Evolutionary conservation across 2,113 vertebrate genomes (phyloP).

Genomic region (Bufo bufo): DNA sequence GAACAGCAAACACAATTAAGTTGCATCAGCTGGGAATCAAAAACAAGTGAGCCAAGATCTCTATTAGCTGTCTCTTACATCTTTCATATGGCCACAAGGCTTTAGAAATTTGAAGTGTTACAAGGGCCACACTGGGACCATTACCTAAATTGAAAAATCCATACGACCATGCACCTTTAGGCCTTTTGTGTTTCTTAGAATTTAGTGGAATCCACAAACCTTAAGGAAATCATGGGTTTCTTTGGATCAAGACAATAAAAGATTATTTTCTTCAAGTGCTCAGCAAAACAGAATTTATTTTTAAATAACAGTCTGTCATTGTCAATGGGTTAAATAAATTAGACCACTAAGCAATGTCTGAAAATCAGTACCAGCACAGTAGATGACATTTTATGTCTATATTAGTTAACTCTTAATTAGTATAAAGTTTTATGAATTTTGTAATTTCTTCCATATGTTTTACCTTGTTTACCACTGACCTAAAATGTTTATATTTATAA

Average conservation of each 20-base stretch:
- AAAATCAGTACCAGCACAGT: too few species aligned
- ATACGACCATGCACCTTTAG: not conserved
- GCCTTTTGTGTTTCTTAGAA: conserved; percentile 16
- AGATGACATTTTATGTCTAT: too few species aligned
- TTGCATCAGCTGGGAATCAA: conserved; percentile 33
- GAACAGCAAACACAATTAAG: conserved; percentile 51
- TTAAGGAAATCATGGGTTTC: not conserved
- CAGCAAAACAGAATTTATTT: too few species aligned
- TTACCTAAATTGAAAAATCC: conserved; percentile 46
- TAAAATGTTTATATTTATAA: too few species aligned
- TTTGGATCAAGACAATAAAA: conserved; percentile 4
- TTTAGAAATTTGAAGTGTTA: conserved; percentile 25
- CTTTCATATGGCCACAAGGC: conserved; percentile 23
- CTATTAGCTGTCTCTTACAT: conserved; percentile 40
- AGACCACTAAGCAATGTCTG: too few species aligned
- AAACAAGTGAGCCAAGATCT: conserved; percentile 39
- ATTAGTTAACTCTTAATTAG: too few species aligned
- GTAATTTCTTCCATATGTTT: too few species aligned
- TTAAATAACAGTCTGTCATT: too few species aligned
- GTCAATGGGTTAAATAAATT: too few species aligned
- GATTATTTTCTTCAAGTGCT: not conserved
- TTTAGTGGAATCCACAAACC: conserved; percentile 25
- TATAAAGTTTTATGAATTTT: too few species aligned
- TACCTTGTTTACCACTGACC: too few species aligned
- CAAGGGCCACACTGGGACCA: conserved; percentile 25